A percentile compares a stretch with the other conserved stretches of the same genome.
phyloP scores from a whole-genome alignment of 2,888 invertebrate genomes.

The Linyphia triangularis region DNA sequence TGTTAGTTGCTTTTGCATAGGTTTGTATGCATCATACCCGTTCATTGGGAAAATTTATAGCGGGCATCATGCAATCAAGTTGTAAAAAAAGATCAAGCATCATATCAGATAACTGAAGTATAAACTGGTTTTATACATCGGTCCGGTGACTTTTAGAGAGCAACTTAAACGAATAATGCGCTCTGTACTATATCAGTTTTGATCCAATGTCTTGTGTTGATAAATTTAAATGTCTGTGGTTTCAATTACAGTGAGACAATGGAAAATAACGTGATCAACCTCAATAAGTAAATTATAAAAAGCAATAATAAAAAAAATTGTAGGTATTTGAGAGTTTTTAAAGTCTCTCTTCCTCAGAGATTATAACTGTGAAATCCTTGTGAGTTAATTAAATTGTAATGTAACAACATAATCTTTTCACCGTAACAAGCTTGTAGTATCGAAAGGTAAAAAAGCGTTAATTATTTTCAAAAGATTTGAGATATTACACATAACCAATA shows the following conservation, averaged over 20 bases:
- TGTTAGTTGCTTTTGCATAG: slow-evolving; percentile 47
- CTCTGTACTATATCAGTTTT: not conserved
- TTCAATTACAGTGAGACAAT: not conserved
- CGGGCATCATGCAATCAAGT: slow-evolving; percentile 57
- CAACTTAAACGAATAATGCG: not conserved
- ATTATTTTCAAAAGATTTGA: too few species aligned
- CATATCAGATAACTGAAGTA: slow-evolving; percentile 40
- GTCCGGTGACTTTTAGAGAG: slow-evolving; percentile 1
- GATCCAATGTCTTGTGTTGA: not conserved
- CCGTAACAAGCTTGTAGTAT: too few species aligned
- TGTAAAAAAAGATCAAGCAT: slow-evolving; percentile 34
- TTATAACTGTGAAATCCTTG: too few species aligned
- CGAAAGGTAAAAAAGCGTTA: too few species aligned
- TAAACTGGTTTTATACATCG: slow-evolving; percentile 4
- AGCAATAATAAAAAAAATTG: too few species aligned
- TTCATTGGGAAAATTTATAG: slow-evolving; percentile 27
- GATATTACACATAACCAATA: too few species aligned
- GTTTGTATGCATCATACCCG: slow-evolving; percentile 36
- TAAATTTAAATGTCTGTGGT: not conserved
- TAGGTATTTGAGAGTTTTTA: too few species aligned
- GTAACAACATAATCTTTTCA: too few species aligned
- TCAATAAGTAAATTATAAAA: too few species aligned
- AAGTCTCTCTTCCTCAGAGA: too few species aligned
- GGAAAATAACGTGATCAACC: not conserved
- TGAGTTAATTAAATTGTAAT: too few species aligned